These are phyloP conservation scores for Lasaia peninsularis DNA, from an alignment of 1,140 invertebrate genomes.

Conservation along the genomic window DNA sequence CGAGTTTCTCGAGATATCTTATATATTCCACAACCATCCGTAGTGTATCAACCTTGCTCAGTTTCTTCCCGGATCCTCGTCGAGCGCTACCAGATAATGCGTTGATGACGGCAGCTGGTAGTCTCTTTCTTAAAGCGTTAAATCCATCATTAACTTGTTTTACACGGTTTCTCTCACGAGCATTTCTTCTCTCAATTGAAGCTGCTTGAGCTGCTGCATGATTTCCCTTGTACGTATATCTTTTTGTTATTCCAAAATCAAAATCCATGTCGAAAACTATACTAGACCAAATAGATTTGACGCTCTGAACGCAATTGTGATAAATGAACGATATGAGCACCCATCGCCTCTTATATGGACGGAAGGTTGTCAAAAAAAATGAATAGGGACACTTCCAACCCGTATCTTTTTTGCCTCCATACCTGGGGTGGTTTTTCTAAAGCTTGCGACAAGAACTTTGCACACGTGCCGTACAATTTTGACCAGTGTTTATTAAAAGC, in stretches of 20 bases:
- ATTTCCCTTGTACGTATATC: slow-evolving; percentile 81
- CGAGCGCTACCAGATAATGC: slow-evolving; percentile 83
- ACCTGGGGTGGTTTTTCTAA: slow-evolving; percentile 53
- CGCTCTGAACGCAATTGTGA: slow-evolving; percentile 30
- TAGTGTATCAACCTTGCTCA: slow-evolving; percentile 97
- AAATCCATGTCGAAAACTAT: neutral
- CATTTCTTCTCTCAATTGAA: slow-evolving; percentile 93
- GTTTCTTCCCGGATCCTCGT: slow-evolving; percentile 88
- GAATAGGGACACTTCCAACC: slow-evolving; percentile 56
- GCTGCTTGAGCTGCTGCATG: slow-evolving; percentile 83
- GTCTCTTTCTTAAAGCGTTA: slow-evolving; percentile 89
- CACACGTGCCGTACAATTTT: slow-evolving; percentile 63
- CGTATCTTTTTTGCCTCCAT: slow-evolving; percentile 54
- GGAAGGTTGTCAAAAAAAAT: slow-evolving; percentile 61
- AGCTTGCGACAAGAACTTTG: slow-evolving; percentile 34
- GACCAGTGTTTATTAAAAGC: slow-evolving; percentile 29
- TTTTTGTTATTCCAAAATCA: slow-evolving; percentile 47
- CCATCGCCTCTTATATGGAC: slow-evolving; percentile 48
- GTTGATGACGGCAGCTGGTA: slow-evolving; percentile 86
- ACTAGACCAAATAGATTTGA: slow-evolving; percentile 10
- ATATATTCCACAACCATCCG: slow-evolving; percentile 97
- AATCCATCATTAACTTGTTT: slow-evolving; percentile 97
- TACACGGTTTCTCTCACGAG: slow-evolving; percentile 95
- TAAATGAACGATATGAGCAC: slow-evolving; percentile 49
- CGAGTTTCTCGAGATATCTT: slow-evolving; percentile 87